These are phyloP conservation scores for Oncorhynchus clarkii DNA, from an alignment of 2,113 vertebrate genomes.

Conservation along the genomic window DNA sequence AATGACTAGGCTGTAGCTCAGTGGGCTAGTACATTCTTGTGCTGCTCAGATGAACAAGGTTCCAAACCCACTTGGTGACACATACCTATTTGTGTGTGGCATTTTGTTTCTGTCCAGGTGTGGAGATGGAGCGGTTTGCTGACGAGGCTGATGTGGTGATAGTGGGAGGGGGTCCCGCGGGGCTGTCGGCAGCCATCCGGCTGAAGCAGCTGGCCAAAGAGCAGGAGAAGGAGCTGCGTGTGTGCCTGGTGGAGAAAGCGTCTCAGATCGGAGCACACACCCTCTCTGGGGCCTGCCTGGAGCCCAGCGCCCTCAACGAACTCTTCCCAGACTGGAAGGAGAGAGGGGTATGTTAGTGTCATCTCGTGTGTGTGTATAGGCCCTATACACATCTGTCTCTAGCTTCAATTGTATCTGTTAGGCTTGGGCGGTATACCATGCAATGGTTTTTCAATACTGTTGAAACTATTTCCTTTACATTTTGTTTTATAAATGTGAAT, in stretches of 20 bases:
- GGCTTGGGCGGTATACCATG: too few relatives aligned
- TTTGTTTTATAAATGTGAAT: too few relatives aligned
- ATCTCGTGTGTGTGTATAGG: too few relatives aligned
- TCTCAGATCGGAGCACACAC: conserved; percentile 92
- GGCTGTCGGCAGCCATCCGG: conserved; percentile 89
- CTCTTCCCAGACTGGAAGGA: conserved; percentile 98
- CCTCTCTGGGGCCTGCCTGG: conserved; percentile 93
- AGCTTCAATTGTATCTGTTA: too few relatives aligned
- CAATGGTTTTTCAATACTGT: too few relatives aligned
- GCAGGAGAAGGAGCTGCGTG: conserved; percentile 85
- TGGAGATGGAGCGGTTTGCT: conserved; percentile 94
- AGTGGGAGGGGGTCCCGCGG: conserved; percentile 90
- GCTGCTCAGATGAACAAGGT: too few relatives aligned
- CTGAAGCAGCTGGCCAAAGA: conserved; percentile 91
- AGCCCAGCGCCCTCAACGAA: conserved; percentile 85
- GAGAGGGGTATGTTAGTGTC: conserved; percentile 70
- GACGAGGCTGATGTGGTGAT: conserved; percentile 95
- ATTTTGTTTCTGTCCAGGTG: conserved; percentile 60
- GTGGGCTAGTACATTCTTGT: too few relatives aligned
- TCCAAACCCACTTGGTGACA: not conserved
- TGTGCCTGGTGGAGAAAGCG: conserved; percentile 96
- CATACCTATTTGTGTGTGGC: not conserved
- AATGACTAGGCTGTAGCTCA: too few relatives aligned
- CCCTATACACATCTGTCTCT: too few relatives aligned
- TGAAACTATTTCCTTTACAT: too few relatives aligned